Percentiles rank a stretch among this genome's conserved stretches.
phyloP scores from a whole-genome alignment of 2,888 invertebrate species.

The Euplexia lucipara region DNA sequence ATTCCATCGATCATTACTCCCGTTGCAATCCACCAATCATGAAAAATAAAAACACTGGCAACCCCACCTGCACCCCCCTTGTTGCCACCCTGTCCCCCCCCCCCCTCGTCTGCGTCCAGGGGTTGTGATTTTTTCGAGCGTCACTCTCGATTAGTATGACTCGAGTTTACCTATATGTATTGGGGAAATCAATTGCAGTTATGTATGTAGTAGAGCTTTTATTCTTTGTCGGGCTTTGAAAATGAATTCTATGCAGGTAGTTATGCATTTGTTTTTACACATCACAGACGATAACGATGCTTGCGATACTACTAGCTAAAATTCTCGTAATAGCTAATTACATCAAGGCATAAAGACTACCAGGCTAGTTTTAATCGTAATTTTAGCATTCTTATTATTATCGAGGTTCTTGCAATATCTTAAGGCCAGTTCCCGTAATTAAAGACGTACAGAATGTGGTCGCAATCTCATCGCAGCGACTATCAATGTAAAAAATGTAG shows the following conservation, averaged over 20 bases:
- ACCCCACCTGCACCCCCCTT: slow-evolving; percentile 80
- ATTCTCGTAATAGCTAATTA: no score
- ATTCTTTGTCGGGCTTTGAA: slow-evolving; percentile 1
- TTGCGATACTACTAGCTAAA: no score
- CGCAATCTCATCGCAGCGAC: no score
- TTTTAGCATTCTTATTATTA: no score
- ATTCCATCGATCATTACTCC: slow-evolving; percentile 91
- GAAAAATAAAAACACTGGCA: slow-evolving; percentile 89
- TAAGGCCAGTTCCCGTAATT: no score
- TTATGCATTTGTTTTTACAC: background rate
- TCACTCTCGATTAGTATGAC: slow-evolving; percentile 83
- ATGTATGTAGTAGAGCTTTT: slow-evolving; percentile 38
- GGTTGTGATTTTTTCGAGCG: slow-evolving; percentile 87
- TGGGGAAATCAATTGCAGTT: slow-evolving; percentile 65
- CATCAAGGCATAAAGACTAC: no score
- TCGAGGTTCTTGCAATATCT: no score
- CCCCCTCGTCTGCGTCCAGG: slow-evolving; percentile 76
- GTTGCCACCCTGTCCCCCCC: slow-evolving; percentile 58
- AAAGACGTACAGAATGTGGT: no score
- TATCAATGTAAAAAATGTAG: no score
- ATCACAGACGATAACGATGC: no score
- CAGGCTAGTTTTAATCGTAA: no score
- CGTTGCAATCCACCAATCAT: slow-evolving; percentile 90
- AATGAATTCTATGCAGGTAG: background rate
- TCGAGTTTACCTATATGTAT: slow-evolving; percentile 67